These are phyloP conservation scores for Anguilla marmorata DNA, from an alignment of 2,797 vertebrate species.

Conservation along the genomic window DNA sequence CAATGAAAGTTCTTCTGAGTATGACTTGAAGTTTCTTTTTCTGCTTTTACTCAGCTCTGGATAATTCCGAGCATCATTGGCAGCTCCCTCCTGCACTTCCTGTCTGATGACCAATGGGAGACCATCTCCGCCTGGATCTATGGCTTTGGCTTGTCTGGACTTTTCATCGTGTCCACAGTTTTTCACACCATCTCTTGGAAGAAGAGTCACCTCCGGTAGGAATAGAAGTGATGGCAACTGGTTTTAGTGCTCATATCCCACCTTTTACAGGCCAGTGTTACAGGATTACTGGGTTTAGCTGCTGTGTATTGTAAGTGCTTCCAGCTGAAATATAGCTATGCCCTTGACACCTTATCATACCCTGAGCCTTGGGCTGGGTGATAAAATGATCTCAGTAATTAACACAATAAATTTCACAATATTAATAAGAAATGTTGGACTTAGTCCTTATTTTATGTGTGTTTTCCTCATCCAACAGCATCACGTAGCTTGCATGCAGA, in stretches of 20 bases:
- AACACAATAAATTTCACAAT: too few relatives aligned
- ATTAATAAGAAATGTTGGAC: too few relatives aligned
- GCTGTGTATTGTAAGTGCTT: neutral
- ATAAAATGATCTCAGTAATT: too few relatives aligned
- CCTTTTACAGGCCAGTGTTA: conserved; percentile 45
- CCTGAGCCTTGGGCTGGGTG: neutral
- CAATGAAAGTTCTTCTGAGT: neutral
- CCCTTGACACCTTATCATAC: neutral
- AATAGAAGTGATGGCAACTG: neutral
- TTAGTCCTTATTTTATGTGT: too few relatives aligned
- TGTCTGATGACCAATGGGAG: conserved; percentile 89
- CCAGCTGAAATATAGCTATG: neutral
- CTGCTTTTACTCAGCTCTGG: conserved; percentile 73
- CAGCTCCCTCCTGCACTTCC: conserved; percentile 86
- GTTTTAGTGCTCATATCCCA: neutral
- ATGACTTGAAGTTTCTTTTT: neutral
- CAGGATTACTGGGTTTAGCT: conserved; percentile 67
- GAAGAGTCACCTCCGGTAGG: conserved; percentile 89
- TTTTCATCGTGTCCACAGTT: conserved; percentile 92
- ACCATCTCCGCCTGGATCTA: conserved; percentile 77
- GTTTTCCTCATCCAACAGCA: too few relatives aligned
- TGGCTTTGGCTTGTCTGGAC: conserved; percentile 86
- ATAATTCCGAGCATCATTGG: conserved; percentile 92
- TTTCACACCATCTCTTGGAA: conserved; percentile 96
- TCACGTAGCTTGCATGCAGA: too few relatives aligned